These are phyloP conservation scores for Xylocampa areola DNA, from an alignment of 2,888 invertebrate species.

Conservation along the genomic window DNA sequence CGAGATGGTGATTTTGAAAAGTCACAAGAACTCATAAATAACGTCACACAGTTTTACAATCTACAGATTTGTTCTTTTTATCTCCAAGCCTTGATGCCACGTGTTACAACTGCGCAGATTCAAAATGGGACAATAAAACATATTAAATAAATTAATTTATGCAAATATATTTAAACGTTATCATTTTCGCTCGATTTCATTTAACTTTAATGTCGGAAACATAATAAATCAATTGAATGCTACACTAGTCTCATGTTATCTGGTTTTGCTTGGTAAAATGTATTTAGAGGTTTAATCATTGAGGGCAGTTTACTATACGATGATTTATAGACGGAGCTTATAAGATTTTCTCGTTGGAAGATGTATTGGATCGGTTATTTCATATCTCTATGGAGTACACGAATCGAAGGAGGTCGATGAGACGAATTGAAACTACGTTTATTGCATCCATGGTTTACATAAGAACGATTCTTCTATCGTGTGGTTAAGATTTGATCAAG, in stretches of 20 bases:
- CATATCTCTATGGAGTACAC: neutral
- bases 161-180: constrained; percentile 37
- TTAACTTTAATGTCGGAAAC: constrained; percentile 35
- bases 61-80: neutral
- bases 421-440: neutral
- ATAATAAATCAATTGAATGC: constrained; percentile 39
- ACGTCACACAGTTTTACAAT: neutral
- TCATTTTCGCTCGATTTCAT: constrained; percentile 36
- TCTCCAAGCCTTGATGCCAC: constrained; percentile 13
- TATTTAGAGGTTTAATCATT: constrained; percentile 23
- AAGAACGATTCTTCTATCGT: too few relatives aligned
- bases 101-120: constrained; percentile 30
- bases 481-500: too few relatives aligned
- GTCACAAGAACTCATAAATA: too few relatives aligned
- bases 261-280: constrained; percentile 16
- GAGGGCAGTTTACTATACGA: constrained; percentile 26
- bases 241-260: constrained; percentile 33
- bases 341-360: constrained; percentile 15
- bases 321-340: constrained; percentile 31
- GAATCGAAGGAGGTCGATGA: neutral
- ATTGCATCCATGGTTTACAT: neutral
- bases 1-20: too few relatives aligned
- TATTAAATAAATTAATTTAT: constrained; percentile 31
- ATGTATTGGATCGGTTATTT: constrained; percentile 11
- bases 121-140: constrained; percentile 26